Evolutionary conservation across 2,113 vertebrate species (phyloP), one percentile per base, ranked within the genome.

Genomic region (Heptranchias perlo): DNA sequence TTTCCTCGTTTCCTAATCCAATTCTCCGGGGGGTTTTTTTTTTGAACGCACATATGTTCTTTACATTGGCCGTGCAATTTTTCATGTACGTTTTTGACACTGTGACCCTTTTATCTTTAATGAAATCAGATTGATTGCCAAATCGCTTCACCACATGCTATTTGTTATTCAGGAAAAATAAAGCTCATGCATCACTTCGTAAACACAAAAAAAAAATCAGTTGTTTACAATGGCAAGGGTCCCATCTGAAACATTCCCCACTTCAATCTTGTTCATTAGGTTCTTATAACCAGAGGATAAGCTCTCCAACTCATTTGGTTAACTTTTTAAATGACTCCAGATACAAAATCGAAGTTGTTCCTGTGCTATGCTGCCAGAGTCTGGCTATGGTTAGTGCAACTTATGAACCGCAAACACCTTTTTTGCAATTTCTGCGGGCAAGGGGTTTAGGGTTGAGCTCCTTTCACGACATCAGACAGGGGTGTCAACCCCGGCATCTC

Each of bases 51-150:
- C 89, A 93, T 39, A 93, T 64, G 58, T 62, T 93, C 58, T 39
- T 93, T 23, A n/a, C 58, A 93, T 93, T 93, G 58, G 35, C 16
- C 58, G 61, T 44, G 54, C 54, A n/a, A 92, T 62, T 62, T 62
- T 44, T 62, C 89, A 62, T 64, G 58, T 62, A 62, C 2, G 21
- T 39, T 93, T 93, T 93, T n/a, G 54, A 93, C 89, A 62, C 89
- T 23, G n/a, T 93, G 89, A 93, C 89, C 89, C n/a, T 92, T 93
- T 93, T 93, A 93, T 93, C 89, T 62, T 62, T 61, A 93, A 62
- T 93, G 58, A 93, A 93, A 93, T 93, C 58, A 64, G 35, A 23
- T 35, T 8, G 58, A 62, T 93, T 93, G 89, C 89, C 89, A 93
- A 93, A 93, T 93, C 89, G 14, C 89, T 61, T 62, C 89, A 23